Base-by-base conservation (phyloP, 2,113 vertebrate species). In the Chamaea fasciata region DNA sequence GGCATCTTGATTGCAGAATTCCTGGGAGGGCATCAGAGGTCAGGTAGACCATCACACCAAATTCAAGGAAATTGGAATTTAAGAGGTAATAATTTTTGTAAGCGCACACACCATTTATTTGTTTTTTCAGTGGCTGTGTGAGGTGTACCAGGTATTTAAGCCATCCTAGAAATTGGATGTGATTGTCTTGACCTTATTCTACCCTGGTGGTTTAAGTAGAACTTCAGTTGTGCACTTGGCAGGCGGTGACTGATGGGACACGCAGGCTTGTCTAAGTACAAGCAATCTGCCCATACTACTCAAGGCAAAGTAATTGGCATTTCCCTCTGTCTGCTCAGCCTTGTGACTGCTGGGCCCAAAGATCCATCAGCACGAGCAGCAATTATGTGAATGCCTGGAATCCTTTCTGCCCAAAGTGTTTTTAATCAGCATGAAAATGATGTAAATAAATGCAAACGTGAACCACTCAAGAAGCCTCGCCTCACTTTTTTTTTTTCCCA, bases 101-200 rank as follows among this genome's bases (percentile, higher is more conserved):
- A 49, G 46, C 44, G 13, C 89, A n/a, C 16, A 42, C 50, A 12
- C 47, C 65, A 56, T 46, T 71, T 77, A 20, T 27, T 94, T 83
- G 42, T 57, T 88, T 85, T 71, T n/a, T 74, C 56, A 56, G 39
- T 39, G 31, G 28, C 82, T 86, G 4, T 46, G 27, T 67, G 55
- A 86, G 15, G 23, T 26, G 6, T 39, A 55, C 20, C 46, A 79
- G 82, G 17, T 94, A 78, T 81, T 94, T 88, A 63, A 88, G 83
- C 55, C 28, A 33, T 30, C 57, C 50, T 73, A n/a, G 67, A 85
- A 67, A 80, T 27, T 59, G 62, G 26, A n/a, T 57, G 60, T 88
- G 79, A 92, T 92, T 84, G 83, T 78, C 80, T 82, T 84, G 76
- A 89, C 92, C 60, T 96, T 62, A 83, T 82, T 77, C 53, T 92